Evolutionary conservation across 2,113 vertebrate genomes (phyloP), one percentile per base, ranked within the genome.

Genomic region (Mormyrus iriodes): DNA sequence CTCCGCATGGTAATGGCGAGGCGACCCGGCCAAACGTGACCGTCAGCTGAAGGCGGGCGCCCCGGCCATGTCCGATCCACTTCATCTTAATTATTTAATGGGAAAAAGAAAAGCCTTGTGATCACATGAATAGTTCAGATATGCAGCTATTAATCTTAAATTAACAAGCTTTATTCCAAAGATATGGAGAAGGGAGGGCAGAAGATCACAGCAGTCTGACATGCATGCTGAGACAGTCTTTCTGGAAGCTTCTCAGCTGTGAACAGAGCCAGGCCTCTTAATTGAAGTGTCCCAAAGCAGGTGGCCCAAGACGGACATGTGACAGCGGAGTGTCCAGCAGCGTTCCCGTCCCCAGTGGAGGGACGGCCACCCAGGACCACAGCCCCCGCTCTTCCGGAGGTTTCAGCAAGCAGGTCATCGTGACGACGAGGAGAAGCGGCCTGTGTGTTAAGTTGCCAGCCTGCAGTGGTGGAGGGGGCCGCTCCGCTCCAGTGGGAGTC

Each of bases 51-150:
- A 83, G 51, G 51, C 27, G 21, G 69, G 24, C 46, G 17, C n/a
- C 31, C 8, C 19, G 0, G 31, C 9, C 31, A 0, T 39, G 0
- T 51, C 49, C 12, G 24, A 31, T 55, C 19, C 15, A 6, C 31
- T 83, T 51, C 13, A 15, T 55, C 76, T 55, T 52, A 88, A 55
- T 88, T 88, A 88, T 73, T 87, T 27, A 73, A 48, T 61, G 1
- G 17, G 35, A 27, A 19, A 87, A 17, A 21, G 53, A 79, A 86
- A 61, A 42, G 86, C 6, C 10, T 48, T 73, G 61, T 46, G 87
- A 48, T 88, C 58, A 88, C 87, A 31, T 27, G 86, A 87, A 24
- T 61, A 69, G 55, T 61, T 61, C 21, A 61, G 19, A 61, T 87
- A 13, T 61, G 55, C 65, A 17, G 3, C 39, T 27, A 19, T 88